These are phyloP conservation scores for Megastigmus dorsalis DNA, from an alignment of 2,888 invertebrate species.

Conservation along the genomic window DNA sequence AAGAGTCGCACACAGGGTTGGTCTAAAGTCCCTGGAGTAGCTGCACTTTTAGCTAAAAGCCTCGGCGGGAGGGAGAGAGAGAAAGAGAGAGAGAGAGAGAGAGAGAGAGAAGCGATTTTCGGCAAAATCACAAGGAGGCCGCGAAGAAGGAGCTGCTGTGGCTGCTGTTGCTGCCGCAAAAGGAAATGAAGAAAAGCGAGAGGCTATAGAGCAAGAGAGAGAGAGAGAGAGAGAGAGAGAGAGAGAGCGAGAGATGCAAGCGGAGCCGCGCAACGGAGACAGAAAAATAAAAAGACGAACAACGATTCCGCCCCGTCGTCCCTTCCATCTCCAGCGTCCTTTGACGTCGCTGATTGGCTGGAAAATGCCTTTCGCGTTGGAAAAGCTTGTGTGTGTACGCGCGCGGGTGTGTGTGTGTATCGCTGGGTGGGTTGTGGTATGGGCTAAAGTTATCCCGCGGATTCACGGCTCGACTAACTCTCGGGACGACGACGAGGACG, in stretches of 20 bases:
- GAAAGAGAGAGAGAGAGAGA: no score
- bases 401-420: background rate
- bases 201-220: background rate
- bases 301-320: no score
- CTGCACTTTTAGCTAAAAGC: slow-evolving; percentile 25
- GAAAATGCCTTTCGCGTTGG: slow-evolving; percentile 30
- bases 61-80: no score
- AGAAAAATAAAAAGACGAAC: slow-evolving; percentile 13
- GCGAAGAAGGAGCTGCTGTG: no score
- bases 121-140: background rate
- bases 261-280: background rate
- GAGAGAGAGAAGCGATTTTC: slow-evolving; percentile 29
- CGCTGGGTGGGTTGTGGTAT: background rate
- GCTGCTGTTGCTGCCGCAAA: no score
- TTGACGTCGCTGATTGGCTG: slow-evolving; percentile 36
- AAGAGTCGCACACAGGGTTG: no score
- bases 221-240: background rate
- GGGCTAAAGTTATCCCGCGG: slow-evolving; percentile 13
- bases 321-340: background rate
- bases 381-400: background rate
- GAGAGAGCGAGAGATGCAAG: background rate
- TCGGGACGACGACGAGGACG: background rate
- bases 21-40: slow-evolving; percentile 1
- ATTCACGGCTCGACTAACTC: slow-evolving; percentile 29
- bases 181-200: background rate